Conservation (phyloP, 2,113 vertebrate species). For the Hylia prasina region DNA sequence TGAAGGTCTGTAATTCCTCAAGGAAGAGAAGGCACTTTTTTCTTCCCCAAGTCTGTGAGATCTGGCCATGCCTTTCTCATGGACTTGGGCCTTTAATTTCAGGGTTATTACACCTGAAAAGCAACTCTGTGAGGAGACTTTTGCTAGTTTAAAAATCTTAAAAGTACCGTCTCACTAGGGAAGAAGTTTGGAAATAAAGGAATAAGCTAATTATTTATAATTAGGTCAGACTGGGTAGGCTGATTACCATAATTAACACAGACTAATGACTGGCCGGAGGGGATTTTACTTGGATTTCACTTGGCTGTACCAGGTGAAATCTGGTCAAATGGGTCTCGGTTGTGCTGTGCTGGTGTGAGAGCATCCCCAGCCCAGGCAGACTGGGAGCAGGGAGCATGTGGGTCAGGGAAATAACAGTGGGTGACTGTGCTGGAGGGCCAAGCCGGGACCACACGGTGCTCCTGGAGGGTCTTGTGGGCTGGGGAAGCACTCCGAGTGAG, state of each 20-base stretch:
- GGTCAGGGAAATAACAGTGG: background rate
- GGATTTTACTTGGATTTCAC: background rate
- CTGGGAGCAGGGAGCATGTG: background rate
- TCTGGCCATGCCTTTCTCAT: background rate
- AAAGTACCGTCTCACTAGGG: background rate
- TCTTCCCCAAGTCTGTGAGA: background rate
- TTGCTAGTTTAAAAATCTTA: background rate
- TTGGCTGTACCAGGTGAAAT: background rate
- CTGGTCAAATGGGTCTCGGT: background rate
- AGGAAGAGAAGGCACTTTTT: background rate
- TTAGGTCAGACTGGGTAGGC: conserved; percentile 59
- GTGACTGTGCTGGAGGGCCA: background rate
- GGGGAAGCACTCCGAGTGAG: accelerated
- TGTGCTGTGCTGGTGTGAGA: background rate
- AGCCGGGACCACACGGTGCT: accelerated
- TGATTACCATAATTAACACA: conserved; percentile 66
- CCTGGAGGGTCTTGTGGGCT: background rate
- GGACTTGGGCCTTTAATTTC: background rate
- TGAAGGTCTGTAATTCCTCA: background rate
- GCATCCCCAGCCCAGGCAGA: background rate
- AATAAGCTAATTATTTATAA: conserved; percentile 68
- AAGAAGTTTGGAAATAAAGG: conserved; percentile 49
- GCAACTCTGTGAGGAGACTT: background rate
- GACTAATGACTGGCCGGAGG: conserved; percentile 35
- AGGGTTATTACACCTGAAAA: background rate